Evolutionary conservation across 2,113 vertebrate species (phyloP).

Genomic region (Triplophysa tibetana): DNA sequence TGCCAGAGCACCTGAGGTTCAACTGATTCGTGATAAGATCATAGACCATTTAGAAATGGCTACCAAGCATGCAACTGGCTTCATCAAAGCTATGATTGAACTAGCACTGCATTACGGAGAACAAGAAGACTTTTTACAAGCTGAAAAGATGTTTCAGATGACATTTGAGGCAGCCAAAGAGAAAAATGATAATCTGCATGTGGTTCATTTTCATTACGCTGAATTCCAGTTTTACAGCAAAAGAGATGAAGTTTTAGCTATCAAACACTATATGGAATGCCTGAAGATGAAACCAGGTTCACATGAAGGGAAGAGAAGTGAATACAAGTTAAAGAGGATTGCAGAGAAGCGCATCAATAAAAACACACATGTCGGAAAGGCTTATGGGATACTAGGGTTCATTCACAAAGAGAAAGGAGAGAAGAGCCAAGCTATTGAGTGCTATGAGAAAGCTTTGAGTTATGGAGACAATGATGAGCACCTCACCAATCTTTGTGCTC

Average conservation of each 20-base stretch:
- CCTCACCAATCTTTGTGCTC: conserved; percentile 49
- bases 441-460: conserved; percentile 50
- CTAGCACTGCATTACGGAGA: conserved; percentile 45
- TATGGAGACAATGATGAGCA: conserved; percentile 50
- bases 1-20: not conserved
- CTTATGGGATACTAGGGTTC: conserved; percentile 53
- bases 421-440: conserved; percentile 44
- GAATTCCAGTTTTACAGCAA: conserved; percentile 45
- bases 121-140: conserved; percentile 7
- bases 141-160: conserved; percentile 53
- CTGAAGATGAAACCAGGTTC: conserved; percentile 23
- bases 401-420: conserved; percentile 47
- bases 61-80: conserved; percentile 31
- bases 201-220: conserved; percentile 17
- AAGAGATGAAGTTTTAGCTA: conserved; percentile 28
- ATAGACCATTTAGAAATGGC: conserved; percentile 54
- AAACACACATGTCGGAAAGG: conserved; percentile 32
- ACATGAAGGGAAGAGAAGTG: conserved; percentile 10
- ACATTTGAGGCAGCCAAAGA: conserved; percentile 36
- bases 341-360: conserved; percentile 2
- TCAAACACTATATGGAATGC: conserved; percentile 51
- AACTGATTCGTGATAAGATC: conserved; percentile 16
- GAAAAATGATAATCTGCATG: conserved; percentile 41
- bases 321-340: conserved; percentile 13
- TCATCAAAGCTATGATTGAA: conserved; percentile 47